Percentiles rank a stretch among this genome's conserved stretches.
These are phyloP conservation scores for Acestrorhynchus altus DNA, from an alignment of 2,797 vertebrate genomes.

Conservation along the genomic window DNA sequence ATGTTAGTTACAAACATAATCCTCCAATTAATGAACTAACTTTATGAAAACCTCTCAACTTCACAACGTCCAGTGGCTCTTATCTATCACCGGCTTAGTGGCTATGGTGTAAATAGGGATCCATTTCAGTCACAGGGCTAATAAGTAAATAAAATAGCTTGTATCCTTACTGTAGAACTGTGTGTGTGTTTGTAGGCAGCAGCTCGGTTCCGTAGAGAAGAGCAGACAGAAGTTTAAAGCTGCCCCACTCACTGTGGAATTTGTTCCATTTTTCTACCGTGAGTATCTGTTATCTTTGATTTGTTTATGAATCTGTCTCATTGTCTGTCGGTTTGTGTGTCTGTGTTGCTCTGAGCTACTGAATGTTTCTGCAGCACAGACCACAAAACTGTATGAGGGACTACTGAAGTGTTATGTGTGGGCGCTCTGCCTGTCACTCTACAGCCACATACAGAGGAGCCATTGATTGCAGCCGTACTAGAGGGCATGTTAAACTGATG, in stretches of 20 bases:
- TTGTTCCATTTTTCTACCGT: constrained; percentile 99
- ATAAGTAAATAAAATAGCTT: not conserved
- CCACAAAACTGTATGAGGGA: not conserved
- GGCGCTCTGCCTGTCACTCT: constrained; percentile 32
- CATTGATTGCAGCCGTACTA: constrained; percentile 14
- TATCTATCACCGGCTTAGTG: too few species aligned
- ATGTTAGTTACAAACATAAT: too few species aligned
- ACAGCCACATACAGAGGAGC: constrained; percentile 14
- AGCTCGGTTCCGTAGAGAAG: constrained; percentile 87
- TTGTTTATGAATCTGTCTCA: not conserved
- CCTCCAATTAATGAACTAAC: too few species aligned
- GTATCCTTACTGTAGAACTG: not conserved
- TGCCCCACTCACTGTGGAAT: constrained; percentile 94
- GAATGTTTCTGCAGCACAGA: constrained; percentile 49
- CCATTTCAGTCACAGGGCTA: too few species aligned
- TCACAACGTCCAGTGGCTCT: too few species aligned
- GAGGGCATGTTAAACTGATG: not conserved
- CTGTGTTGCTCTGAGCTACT: constrained; percentile 60
- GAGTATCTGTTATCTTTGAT: constrained; percentile 70
- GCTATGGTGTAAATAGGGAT: too few species aligned
- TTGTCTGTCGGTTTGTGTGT: constrained; percentile 49
- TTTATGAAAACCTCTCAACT: too few species aligned
- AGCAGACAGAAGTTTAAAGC: constrained; percentile 97
- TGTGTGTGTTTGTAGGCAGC: constrained; percentile 73
- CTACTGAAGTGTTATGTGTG: constrained; percentile 40